These are phyloP conservation scores for Pteronura brasiliensis DNA, from an alignment of 2,113 vertebrate species.

Conservation along the genomic window DNA sequence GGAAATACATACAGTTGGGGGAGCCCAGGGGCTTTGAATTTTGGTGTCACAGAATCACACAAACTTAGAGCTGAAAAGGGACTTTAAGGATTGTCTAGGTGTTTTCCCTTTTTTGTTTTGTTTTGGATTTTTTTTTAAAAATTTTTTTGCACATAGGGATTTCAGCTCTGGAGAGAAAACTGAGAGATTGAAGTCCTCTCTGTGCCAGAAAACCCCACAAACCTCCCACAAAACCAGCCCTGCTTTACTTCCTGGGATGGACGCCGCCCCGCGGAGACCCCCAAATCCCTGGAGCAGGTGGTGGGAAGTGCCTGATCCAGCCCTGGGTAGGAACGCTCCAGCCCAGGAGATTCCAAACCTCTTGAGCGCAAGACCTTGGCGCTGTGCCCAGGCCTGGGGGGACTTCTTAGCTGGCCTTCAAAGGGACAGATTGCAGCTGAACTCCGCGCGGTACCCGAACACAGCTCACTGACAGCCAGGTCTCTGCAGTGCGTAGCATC, in stretches of 20 bases:
- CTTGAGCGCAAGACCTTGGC: not conserved
- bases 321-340: not conserved
- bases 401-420: not conserved
- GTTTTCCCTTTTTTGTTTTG: not conserved
- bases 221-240: not conserved
- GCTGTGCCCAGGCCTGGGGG: not conserved
- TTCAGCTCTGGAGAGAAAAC: slow-evolving; percentile 7
- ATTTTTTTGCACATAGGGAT: not conserved
- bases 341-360: not conserved
- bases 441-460: not conserved
- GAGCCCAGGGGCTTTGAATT: not conserved
- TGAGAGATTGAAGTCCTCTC: not conserved
- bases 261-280: not conserved
- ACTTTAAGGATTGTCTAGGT: not conserved
- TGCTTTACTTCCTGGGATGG: not conserved
- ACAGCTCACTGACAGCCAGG: not conserved
- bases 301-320: not conserved
- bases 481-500: slow-evolving; percentile 16
- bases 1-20: not conserved
- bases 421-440: not conserved
- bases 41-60: not conserved
- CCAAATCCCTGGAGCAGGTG: not conserved
- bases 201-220: not conserved
- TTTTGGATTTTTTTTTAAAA: no score
- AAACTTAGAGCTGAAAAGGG: not conserved